These are phyloP conservation scores for Lampropteryx suffumata DNA, from an alignment of 2,888 invertebrate genomes.

Conservation along the genomic window DNA sequence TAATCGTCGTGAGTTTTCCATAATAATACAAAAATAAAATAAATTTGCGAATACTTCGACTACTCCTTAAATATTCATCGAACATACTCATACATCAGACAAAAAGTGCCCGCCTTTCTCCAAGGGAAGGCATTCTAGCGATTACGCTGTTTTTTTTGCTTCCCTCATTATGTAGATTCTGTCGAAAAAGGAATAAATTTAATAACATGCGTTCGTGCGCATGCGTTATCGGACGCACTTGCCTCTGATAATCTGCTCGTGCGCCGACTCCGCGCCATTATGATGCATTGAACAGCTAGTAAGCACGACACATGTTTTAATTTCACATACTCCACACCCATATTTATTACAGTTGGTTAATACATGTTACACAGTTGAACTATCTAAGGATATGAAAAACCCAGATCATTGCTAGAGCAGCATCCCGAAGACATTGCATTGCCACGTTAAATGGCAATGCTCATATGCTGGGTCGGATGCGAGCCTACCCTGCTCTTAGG, in stretches of 20 bases:
- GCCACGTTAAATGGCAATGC: no score
- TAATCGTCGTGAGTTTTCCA: conserved; percentile 60
- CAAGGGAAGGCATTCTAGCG: conserved; percentile 75
- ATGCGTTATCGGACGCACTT: conserved; percentile 82
- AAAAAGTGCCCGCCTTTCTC: conserved; percentile 71
- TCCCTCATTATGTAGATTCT: conserved; percentile 82
- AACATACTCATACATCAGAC: conserved; percentile 38
- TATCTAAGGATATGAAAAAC: no score
- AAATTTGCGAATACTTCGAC: conserved; percentile 43
- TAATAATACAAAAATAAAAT: conserved; percentile 61
- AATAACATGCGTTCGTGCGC: conserved; percentile 81
- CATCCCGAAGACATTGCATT: no score
- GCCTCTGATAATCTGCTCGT: conserved; percentile 80
- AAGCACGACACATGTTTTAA: conserved; percentile 47
- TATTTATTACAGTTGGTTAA: background rate
- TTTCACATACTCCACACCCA: conserved; percentile 41
- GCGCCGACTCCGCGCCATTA: conserved; percentile 70
- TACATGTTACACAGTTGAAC: no score
- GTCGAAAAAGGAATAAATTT: conserved; percentile 82
- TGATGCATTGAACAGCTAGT: conserved; percentile 42
- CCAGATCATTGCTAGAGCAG: no score
- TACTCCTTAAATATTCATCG: conserved; percentile 69
- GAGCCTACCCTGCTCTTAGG: no score
- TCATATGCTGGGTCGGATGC: no score
- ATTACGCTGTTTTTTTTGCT: conserved; percentile 74